Conservation (phyloP, 30 jellyfish, hydroid and myxozoan species). For the Sanderia malayensis region DNA sequence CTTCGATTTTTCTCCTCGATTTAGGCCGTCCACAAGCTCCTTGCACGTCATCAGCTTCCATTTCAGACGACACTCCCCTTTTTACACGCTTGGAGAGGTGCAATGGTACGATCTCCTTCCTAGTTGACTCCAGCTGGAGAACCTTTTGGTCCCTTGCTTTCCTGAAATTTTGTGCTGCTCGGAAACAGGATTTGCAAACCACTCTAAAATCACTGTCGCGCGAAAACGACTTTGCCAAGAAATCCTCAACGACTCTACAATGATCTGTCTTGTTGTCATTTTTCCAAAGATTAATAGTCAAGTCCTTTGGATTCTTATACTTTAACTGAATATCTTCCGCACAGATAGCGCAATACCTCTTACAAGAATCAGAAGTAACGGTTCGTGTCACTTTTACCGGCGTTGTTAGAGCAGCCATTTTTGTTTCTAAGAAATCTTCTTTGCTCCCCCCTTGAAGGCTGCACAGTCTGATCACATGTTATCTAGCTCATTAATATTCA, state of each 20-base stretch:
- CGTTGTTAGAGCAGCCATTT: conserved; percentile 31
- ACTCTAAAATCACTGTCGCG: conserved; percentile 27
- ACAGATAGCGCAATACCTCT: conserved; percentile 26
- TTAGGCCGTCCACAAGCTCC: conserved; percentile 43
- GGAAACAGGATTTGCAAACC: conserved; percentile 38
- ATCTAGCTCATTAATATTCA: conserved; percentile 7
- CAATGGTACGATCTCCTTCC: conserved; percentile 21
- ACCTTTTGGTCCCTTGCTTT: conserved; percentile 31
- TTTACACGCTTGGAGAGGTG: conserved; percentile 29
- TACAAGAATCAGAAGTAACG: conserved; percentile 25
- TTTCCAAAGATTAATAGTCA: conserved; percentile 30
- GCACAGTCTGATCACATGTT: conserved; percentile 14
- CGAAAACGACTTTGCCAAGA: conserved; percentile 23
- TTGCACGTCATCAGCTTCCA: conserved; percentile 31
- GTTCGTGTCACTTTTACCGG: conserved; percentile 37
- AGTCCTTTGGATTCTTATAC: conserved; percentile 25
- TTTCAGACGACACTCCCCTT: conserved; percentile 29
- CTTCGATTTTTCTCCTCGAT: conserved; percentile 39
- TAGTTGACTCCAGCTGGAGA: conserved; percentile 14
- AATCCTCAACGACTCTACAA: conserved; percentile 13
- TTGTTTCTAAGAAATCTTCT: conserved; percentile 18
- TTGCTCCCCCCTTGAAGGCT: conserved; percentile 12
- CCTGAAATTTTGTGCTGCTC: conserved; percentile 28
- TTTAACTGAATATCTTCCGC: conserved; percentile 29
- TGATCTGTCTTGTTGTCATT: conserved; percentile 14